These are phyloP conservation scores for Glomeris marginata DNA, from an alignment of 2,888 invertebrate genomes.

Conservation along the genomic window DNA sequence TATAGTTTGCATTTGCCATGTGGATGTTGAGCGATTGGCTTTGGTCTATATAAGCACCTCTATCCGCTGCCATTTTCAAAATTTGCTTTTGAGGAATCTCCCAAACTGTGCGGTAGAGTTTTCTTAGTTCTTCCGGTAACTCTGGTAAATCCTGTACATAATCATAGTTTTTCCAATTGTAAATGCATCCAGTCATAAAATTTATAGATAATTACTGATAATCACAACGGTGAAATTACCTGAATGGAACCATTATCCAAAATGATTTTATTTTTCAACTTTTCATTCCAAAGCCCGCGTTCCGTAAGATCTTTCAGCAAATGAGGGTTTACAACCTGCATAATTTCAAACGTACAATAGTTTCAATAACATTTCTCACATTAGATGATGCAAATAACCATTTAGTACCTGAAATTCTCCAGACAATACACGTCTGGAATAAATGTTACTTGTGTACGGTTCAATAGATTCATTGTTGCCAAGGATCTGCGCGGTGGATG, in stretches of 20 bases:
- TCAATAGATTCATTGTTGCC: conserved; percentile 98
- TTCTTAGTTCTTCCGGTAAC: conserved; percentile 71
- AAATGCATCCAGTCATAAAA: not conserved
- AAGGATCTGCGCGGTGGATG: conserved; percentile 96
- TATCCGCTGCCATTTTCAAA: conserved; percentile 92
- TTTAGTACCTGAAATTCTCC: conserved; percentile 61
- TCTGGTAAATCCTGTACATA: conserved; percentile 50
- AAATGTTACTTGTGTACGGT: conserved; percentile 95
- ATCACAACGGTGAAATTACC: conserved; percentile 30
- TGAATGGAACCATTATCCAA: conserved; percentile 83
- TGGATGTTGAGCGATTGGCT: conserved; percentile 97
- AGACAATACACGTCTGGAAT: conserved; percentile 79
- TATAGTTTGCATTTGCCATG: conserved; percentile 85
- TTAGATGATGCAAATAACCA: not conserved
- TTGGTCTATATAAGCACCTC: conserved; percentile 97
- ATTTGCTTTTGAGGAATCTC: conserved; percentile 87
- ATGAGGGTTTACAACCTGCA: conserved; percentile 87
- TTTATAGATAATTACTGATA: not conserved
- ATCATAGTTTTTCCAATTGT: conserved; percentile 13
- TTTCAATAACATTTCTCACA: conserved; percentile 1
- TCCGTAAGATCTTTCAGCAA: conserved; percentile 84
- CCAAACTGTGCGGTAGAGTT: conserved; percentile 92
- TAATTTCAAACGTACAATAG: conserved; percentile 8
- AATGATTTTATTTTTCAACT: conserved; percentile 88
- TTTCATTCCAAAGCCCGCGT: conserved; percentile 78